Percentiles rank a stretch among this genome's conserved stretches.
Conservation (phyloP, 2,113 vertebrate species). For the Passer montanus region DNA sequence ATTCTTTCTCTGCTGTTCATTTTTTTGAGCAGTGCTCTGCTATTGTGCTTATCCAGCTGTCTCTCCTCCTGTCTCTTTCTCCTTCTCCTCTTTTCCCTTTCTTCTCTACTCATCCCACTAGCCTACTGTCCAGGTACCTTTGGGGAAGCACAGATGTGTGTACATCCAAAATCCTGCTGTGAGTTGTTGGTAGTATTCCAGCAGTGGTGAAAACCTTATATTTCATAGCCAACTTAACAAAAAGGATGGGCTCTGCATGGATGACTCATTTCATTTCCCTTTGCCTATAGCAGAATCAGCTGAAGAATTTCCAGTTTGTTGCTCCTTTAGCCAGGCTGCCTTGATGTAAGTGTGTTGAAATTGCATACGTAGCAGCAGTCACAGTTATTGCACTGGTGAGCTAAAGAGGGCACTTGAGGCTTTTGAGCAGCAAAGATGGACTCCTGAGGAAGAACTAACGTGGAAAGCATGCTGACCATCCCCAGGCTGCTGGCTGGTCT, state of each 20-base stretch:
- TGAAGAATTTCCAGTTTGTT: background rate
- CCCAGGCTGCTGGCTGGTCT: background rate
- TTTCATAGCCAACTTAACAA: background rate
- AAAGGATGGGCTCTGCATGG: background rate
- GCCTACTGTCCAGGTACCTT: background rate
- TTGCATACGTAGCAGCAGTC: background rate
- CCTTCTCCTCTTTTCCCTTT: background rate
- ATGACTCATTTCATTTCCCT: background rate
- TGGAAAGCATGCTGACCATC: conserved; percentile 32
- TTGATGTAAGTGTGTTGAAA: background rate
- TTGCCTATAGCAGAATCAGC: background rate
- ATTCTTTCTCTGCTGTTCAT: background rate
- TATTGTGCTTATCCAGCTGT: background rate
- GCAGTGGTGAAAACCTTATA: background rate
- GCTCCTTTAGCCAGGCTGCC: background rate
- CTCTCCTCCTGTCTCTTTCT: background rate
- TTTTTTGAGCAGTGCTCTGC: background rate
- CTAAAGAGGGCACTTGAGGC: conserved; percentile 39
- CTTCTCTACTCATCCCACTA: background rate
- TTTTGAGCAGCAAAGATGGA: background rate
- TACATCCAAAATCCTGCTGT: background rate
- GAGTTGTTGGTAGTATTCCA: background rate
- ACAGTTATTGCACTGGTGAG: background rate
- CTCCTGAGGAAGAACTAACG: background rate
- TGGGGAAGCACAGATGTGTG: background rate